Conservation (phyloP, 2,797 vertebrate species). For the Oceanodroma leucorhoa region DNA sequence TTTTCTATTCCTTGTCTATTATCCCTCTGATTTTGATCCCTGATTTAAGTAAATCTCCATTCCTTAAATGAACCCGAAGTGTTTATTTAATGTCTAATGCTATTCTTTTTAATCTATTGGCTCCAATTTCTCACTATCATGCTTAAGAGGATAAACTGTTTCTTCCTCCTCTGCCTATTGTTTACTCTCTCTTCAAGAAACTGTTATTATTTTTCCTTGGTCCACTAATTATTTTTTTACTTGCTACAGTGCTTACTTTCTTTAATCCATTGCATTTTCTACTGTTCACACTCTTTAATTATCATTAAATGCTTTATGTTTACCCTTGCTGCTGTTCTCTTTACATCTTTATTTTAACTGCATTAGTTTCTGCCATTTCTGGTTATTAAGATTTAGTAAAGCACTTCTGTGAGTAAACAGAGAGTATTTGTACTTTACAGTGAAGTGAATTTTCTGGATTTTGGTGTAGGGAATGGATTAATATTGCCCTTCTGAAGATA, state of each 20-base stretch:
- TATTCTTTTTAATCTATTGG: neutral
- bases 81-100: neutral
- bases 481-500: constrained; percentile 1
- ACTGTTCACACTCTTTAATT: neutral
- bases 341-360: constrained; percentile 16
- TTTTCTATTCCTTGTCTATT: neutral
- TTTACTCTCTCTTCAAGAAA: neutral
- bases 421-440: constrained; percentile 12
- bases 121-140: neutral
- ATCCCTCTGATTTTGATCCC: neutral
- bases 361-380: constrained; percentile 3
- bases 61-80: neutral
- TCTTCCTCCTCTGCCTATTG: neutral
- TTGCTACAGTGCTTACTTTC: neutral
- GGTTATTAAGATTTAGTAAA: constrained; percentile 38
- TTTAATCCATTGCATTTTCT: constrained; percentile 14
- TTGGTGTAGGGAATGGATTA: neutral
- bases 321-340: neutral
- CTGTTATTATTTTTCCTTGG: neutral
- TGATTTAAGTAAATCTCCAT: neutral
- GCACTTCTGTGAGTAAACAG: neutral
- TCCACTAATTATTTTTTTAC: constrained; percentile 13
- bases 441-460: constrained; percentile 6
- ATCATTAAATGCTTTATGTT: neutral
- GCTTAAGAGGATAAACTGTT: constrained; percentile 14